These are phyloP conservation scores for Amblyopsis hoosieri DNA, from an alignment of 2,797 vertebrate genomes.

Conservation along the genomic window DNA sequence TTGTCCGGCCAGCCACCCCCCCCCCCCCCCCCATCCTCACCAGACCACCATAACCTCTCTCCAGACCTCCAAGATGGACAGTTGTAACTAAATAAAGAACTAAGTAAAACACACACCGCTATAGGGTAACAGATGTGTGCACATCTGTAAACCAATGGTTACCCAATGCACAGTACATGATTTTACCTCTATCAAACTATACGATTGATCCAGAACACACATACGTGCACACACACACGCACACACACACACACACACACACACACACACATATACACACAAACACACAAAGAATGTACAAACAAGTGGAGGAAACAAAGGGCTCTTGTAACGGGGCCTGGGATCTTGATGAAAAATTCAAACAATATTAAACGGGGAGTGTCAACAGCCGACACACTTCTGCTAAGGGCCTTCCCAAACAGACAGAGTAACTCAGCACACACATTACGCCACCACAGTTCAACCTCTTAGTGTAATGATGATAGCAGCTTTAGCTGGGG, in stretches of 20 bases:
- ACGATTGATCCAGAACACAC: conserved; percentile 40
- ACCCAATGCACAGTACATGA: too few species aligned
- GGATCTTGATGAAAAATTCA: conserved; percentile 93
- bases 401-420: conserved; percentile 94
- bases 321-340: conserved; percentile 78
- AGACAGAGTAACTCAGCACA: conserved; percentile 92
- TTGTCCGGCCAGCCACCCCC: conserved; percentile 48
- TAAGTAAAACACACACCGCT: conserved; percentile 30
- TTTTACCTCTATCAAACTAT: conserved; percentile 32
- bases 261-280: conserved; percentile 40
- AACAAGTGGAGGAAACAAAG: conserved; percentile 80
- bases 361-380: conserved; percentile 94
- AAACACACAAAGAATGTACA: conserved; percentile 80
- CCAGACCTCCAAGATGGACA: conserved; percentile 30
- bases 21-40: conserved; percentile 18
- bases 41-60: conserved; percentile 13
- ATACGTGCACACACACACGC: conserved; percentile 46
- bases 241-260: conserved; percentile 42
- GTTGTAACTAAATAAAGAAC: conserved; percentile 17
- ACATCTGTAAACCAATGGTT: conserved; percentile 16
- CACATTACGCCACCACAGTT: conserved; percentile 86
- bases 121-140: conserved; percentile 12
- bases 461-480: conserved; percentile 80
- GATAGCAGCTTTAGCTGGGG: conserved; percentile 81
- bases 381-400: conserved; percentile 91